A percentile compares a stretch with the other conserved stretches of the same genome.
Conservation (phyloP, 2,888 invertebrate species). For the Mycalesis mineus region DNA sequence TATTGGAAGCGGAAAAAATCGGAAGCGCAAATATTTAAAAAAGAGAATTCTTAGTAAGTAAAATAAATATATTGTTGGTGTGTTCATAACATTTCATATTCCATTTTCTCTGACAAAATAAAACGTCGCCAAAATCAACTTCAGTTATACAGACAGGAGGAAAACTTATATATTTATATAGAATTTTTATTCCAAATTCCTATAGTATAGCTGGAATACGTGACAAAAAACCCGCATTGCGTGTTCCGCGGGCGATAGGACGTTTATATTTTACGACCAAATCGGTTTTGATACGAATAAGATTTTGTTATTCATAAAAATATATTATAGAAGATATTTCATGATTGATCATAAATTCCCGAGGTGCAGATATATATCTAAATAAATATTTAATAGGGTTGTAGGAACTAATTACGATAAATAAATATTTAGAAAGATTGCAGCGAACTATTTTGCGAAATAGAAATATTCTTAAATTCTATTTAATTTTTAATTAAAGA, state of each 20-base stretch:
- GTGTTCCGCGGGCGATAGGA: constrained; percentile 15
- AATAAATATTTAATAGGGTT: too few species aligned
- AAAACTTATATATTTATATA: background rate
- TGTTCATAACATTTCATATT: constrained; percentile 1
- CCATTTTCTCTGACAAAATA: constrained; percentile 1
- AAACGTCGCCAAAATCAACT: background rate
- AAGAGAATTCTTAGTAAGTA: background rate
- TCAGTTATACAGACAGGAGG: background rate
- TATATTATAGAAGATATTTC: background rate
- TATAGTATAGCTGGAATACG: constrained; percentile 12
- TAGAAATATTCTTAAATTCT: too few species aligned
- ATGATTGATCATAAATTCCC: background rate
- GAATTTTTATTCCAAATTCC: constrained; percentile 11
- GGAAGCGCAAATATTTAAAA: background rate
- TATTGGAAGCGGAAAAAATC: background rate
- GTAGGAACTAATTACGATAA: too few species aligned
- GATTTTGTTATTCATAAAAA: background rate
- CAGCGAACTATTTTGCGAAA: too few species aligned
- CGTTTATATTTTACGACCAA: constrained; percentile 10
- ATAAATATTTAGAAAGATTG: too few species aligned
- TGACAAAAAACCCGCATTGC: constrained; percentile 28
- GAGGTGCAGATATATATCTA: background rate
- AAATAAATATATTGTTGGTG: background rate
- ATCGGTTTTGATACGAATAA: background rate
- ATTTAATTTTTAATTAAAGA: too few species aligned